Conservation (phyloP, 2,113 vertebrate genomes). For the Phyllostomus discolor region DNA sequence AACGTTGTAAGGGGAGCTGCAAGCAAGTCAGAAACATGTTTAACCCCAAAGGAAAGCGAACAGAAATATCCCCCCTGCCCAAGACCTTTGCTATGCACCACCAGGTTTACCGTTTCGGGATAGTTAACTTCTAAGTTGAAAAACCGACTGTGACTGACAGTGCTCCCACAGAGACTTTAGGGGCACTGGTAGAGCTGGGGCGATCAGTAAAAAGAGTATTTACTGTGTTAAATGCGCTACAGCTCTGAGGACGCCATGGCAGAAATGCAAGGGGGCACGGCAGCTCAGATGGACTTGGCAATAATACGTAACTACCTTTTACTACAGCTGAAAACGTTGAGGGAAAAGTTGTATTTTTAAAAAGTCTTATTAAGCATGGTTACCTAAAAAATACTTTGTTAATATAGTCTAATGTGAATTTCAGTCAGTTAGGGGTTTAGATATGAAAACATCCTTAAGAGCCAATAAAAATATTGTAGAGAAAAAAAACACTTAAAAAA, state of each 20-base stretch:
- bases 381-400: conserved; percentile 82
- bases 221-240: conserved; percentile 11
- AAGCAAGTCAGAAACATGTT: conserved; percentile 66
- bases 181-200: background rate
- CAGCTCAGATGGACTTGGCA: background rate
- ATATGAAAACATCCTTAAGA: conserved; percentile 79
- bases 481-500: conserved; percentile 79
- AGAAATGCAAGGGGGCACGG: conserved; percentile 9
- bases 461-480: conserved; percentile 84
- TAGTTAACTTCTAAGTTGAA: conserved; percentile 37
- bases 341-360: conserved; percentile 66
- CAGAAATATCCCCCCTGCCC: conserved; percentile 7
- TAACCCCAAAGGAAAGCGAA: conserved; percentile 67
- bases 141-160: conserved; percentile 49
- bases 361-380: conserved; percentile 67
- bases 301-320: conserved; percentile 65
- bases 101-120: background rate
- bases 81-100: conserved; percentile 11
- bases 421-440: conserved; percentile 77
- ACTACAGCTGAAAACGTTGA: conserved; percentile 70
- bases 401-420: conserved; percentile 79
- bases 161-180: background rate
- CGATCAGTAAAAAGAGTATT: background rate
- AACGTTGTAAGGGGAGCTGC: conserved; percentile 63
- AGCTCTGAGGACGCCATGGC: conserved; percentile 47